Evolutionary conservation across 2,113 vertebrate genomes (phyloP), one percentile per base, ranked within the genome.

Genomic region (Anoura caudifer): DNA sequence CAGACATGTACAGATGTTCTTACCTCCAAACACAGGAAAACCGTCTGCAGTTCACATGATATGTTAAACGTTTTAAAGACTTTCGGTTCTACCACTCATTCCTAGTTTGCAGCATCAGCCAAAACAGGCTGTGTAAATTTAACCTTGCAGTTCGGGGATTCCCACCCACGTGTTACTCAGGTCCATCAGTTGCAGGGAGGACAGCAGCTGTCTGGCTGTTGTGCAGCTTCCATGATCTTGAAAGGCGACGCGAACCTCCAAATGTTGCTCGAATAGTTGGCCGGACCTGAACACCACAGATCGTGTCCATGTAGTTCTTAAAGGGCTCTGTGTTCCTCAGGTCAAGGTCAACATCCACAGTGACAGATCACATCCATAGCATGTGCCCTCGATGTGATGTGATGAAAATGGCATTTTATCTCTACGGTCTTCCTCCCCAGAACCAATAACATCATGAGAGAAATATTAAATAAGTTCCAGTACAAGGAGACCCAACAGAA

Each of bases 91-190:
- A 86, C 91, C 69, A 87, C 69, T 79, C 87, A 84, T 52, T 75
- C 56, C 45, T 85, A 59, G 47, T 19, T 92, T 22, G 93, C 22
- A 79, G 81, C 79, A 88, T 84, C 75, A 61, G 80, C 83, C 38
- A 95, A 50, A 95, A 72, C 43, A 82, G 3, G 17, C 6, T 19
- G 86, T 50, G 36, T 89, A 90, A 79, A 93, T 96, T 89, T 73
- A 87, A 47, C 28, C 31, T 73, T 59, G 73, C 14, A 16, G 26
- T 56, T 22, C 38, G 33, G 54, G 73, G 41, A 16, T 75, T 50
- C 24, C n/a, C 56, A 33, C 17, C 47, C n/a, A 24, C 4, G 2
- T 45, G 10, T 26, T 33, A 16, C 67, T 47, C 43, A 63, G 13
- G 56, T 12, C 11, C 36, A 4, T n/a, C 10, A 52, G 81, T 2